phyloP scores from a whole-genome alignment of 2,888 invertebrate genomes.

The Ectemnius continuus region DNA sequence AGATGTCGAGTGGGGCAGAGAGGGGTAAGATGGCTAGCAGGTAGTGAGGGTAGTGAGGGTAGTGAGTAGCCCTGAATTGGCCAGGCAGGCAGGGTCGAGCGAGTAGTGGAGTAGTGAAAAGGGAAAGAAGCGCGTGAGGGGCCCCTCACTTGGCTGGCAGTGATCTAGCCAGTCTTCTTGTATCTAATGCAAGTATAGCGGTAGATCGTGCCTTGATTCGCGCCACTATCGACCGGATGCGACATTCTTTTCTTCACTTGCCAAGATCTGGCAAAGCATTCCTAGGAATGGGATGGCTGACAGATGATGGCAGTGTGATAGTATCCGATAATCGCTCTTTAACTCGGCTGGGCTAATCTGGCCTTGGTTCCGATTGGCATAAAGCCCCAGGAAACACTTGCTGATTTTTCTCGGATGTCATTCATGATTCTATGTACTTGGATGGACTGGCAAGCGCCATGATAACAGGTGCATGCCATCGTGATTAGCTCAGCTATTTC shows the following conservation, averaged over 20 bases:
- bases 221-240: slow-evolving; percentile 32
- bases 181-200: no score
- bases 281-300: slow-evolving; percentile 39
- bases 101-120: no score
- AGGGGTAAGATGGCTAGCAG: no score
- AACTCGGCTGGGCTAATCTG: slow-evolving; percentile 32
- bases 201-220: no score
- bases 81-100: no score
- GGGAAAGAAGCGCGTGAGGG: no score
- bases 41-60: no score
- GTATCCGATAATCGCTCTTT: slow-evolving; percentile 28
- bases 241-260: slow-evolving; percentile 31
- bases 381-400: slow-evolving; percentile 6
- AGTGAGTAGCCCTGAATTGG: no score
- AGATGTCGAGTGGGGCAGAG: no score
- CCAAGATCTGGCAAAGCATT: slow-evolving; percentile 29
- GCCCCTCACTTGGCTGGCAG: no score
- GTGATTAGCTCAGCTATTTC: background rate
- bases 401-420: background rate
- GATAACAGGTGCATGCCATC: background rate
- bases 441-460: background rate
- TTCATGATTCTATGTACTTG: background rate
- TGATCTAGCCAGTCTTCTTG: no score
- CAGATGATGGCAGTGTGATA: slow-evolving; percentile 10
- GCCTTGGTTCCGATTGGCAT: slow-evolving; percentile 14